phyloP scores from a whole-genome alignment of 2,797 vertebrate species.

The Aselliscus stoliczkanus region DNA sequence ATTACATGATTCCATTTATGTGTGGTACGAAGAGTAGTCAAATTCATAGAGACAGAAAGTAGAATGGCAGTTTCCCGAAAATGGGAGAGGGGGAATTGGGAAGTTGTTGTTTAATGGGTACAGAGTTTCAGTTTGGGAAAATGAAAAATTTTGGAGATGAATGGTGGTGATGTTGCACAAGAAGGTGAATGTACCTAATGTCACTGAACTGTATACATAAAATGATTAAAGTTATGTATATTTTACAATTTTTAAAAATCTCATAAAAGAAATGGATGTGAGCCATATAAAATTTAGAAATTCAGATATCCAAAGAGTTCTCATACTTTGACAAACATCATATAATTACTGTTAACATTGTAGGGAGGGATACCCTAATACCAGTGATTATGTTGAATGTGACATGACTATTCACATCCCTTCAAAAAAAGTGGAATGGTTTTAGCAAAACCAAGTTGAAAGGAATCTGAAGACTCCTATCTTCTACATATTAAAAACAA shows the following conservation, averaged over 20 bases:
- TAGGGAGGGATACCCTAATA: neutral
- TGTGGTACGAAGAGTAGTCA: no score
- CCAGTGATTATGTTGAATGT: neutral
- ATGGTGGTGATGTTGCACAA: neutral
- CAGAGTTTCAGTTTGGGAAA: neutral
- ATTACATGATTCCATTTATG: no score
- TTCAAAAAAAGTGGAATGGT: neutral
- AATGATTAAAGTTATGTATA: neutral
- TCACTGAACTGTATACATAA: neutral
- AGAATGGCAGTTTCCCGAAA: no score
- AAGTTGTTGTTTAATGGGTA: neutral
- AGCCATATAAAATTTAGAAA: neutral
- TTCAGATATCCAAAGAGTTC: neutral
- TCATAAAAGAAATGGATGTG: neutral
- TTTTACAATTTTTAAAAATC: neutral
- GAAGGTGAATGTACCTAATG: neutral
- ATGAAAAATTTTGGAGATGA: neutral
- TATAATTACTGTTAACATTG: neutral
- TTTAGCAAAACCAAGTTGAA: neutral
- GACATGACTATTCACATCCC: neutral
- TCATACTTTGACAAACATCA: neutral
- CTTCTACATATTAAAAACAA: neutral
- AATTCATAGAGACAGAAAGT: no score
- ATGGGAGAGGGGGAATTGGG: no score
- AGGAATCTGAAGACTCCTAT: neutral